Base-by-base conservation (phyloP, 2,113 vertebrate genomes). In the Ctenodactylus gundi region DNA sequence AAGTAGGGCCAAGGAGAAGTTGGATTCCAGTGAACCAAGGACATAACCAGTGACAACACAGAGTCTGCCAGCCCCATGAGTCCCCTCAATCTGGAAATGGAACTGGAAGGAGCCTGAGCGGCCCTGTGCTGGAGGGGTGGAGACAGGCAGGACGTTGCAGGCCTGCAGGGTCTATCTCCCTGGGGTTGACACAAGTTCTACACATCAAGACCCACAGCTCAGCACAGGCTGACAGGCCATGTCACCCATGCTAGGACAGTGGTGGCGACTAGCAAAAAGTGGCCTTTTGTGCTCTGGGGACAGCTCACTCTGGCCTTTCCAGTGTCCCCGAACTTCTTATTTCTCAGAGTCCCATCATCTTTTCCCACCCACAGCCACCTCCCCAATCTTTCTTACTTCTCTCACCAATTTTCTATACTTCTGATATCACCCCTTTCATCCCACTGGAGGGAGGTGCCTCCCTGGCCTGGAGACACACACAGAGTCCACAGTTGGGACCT, bases 171-270 rank as follows among this genome's bases (percentile, higher is more conserved):
- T 64, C 80, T 62, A 0, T 46, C 46, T 76, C 44, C 1, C 44
- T 39, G 57, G 12, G 31, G 13, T 41, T 41, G 57, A 51, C 64
- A 34, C 62, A 87, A 34, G 25, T n/a, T 57, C n/a, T 1, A 21
- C 41, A 49, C 21, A 18, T 39, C 6, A 36, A 27, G 57, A n/a
- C 58, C n/a, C 14, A 0, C 25, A 39, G 0, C 46, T 72, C 65
- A 85, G 78, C 76, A 51, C 0, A 0, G 34, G 60, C 31, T 7
- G 27, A 41, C 13, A 0, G 9, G 15, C n/a, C 21, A 67, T 62
- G 51, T 39, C 27, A 11, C 21, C 64, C 18, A 9, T 25, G 41
- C 13, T 23, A n/a, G 29, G 25, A 11, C 7, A 11, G 76, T 1
- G 25, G 60, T 6, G 18, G 57, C 76, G 57, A 23, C 31, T 34